Evolutionary conservation across 1,140 invertebrate genomes (phyloP).

Genomic region (Neodiprion lecontei): DNA sequence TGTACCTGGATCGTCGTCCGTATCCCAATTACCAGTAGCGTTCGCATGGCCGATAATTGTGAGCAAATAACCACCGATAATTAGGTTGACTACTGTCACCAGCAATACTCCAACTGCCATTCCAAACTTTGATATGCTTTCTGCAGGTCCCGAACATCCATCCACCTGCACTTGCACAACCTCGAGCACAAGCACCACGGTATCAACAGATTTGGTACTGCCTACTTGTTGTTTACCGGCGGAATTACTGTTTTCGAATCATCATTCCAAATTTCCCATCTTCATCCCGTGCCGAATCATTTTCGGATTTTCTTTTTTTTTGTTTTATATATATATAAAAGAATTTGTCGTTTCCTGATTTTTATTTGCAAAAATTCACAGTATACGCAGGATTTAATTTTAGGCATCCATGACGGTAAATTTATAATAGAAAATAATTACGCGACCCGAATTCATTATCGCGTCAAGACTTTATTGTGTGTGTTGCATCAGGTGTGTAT

Average conservation of each 20-base stretch:
- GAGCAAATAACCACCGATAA: slow-evolving; percentile 48
- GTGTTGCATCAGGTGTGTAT: too few relatives aligned
- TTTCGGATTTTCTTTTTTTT: background rate
- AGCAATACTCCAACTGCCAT: slow-evolving; percentile 48
- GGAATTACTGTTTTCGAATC: slow-evolving; percentile 21
- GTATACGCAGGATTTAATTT: too few relatives aligned
- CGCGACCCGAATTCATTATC: too few relatives aligned
- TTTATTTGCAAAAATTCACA: too few relatives aligned
- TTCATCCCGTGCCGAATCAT: slow-evolving; percentile 9
- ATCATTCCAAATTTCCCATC: slow-evolving; percentile 44
- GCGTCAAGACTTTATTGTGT: too few relatives aligned
- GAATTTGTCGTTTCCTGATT: too few relatives aligned
- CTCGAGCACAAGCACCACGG: slow-evolving; percentile 41
- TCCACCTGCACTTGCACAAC: slow-evolving; percentile 31
- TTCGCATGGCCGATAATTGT: slow-evolving; percentile 47
- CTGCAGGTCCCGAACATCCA: slow-evolving; percentile 2
- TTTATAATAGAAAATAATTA: too few relatives aligned
- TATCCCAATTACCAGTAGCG: slow-evolving; percentile 56
- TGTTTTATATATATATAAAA: too few relatives aligned
- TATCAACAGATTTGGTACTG: slow-evolving; percentile 40
- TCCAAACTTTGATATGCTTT: slow-evolving; percentile 30
- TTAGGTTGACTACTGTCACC: slow-evolving; percentile 45
- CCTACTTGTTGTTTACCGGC: slow-evolving; percentile 20
- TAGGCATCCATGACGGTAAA: too few relatives aligned
- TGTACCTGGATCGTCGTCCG: slow-evolving; percentile 56